Evolutionary conservation across 2,888 invertebrate genomes (phyloP), one percentile per base, ranked within the genome.

Genomic region (Meloe dianella): DNA sequence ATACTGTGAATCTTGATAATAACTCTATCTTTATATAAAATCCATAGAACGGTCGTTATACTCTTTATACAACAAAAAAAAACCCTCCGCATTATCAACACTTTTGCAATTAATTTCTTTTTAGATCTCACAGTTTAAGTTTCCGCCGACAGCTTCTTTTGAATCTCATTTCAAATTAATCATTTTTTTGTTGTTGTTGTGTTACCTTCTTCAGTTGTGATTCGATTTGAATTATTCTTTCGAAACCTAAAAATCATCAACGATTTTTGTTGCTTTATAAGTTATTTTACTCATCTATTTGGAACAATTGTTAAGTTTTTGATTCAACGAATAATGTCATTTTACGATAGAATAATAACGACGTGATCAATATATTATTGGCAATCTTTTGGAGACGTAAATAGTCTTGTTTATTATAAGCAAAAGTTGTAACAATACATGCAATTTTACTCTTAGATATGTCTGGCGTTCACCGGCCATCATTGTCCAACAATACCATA

Each of bases 401-500:
- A 54, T 54, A 54, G 54, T 54, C 54, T 54, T 54, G 54, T 54
- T 54, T 54, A n/a, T n/a, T n/a, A 54, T 54, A 54, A 12, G 54
- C 54, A 54, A 54, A 54, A 54, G 54, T 54, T 54, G 54, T 54
- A 24, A 54, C 54, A 54, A 27, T 27, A 24, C 12, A 27, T 32
- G 47, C 47, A 17, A 54, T 27, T 54, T 54, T 54, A n/a, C 54
- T 54, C 24, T 54, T 27, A 54, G 14, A n/a, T n/a, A n/a, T n/a
- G 54, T 54, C 54, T 54, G 4, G 24, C 54, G 54, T 54, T 54
- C 54, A 54, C 24, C 54, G 27, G 24, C 54, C 27, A 54, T 54
- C 54, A 54, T 54, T 54, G 54, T 54, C n/a, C 7, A 54, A 54
- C 54, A 54, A 54, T 54, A 54, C 64, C 64, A 60, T 60, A 60